A percentile compares a stretch with the other conserved stretches of the same genome.
Evolutionary conservation across 2,797 vertebrate species (phyloP).

Genomic region (Smutsia gigantea): DNA sequence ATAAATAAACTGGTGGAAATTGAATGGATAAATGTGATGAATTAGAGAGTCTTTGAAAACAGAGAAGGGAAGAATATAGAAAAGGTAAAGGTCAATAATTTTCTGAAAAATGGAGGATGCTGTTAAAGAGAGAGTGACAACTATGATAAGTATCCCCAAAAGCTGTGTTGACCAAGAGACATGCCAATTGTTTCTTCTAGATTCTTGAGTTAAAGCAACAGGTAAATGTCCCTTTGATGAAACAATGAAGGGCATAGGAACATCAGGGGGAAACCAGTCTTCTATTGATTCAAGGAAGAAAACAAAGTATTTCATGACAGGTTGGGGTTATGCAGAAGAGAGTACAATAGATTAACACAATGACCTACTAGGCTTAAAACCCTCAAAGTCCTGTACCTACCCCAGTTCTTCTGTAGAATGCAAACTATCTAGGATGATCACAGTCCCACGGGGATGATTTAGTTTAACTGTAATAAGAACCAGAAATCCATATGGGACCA

Average conservation of each 20-base stretch:
- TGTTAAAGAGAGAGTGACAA: neutral
- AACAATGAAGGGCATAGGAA: neutral
- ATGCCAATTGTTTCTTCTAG: neutral
- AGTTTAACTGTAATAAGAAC: neutral
- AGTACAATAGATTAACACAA: neutral
- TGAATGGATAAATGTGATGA: neutral
- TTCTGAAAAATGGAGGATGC: neutral
- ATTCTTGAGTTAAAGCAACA: neutral
- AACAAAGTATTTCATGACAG: neutral
- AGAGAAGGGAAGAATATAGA: neutral
- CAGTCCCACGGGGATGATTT: neutral
- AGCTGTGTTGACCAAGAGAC: neutral
- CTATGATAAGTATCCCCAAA: neutral
- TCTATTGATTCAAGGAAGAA: neutral
- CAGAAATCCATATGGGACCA: neutral
- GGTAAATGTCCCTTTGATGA: neutral
- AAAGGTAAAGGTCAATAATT: neutral
- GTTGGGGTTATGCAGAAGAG: neutral
- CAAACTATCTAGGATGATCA: neutral
- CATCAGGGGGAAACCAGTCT: neutral
- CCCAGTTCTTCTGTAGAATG: neutral
- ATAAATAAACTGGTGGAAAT: neutral
- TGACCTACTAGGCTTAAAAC: neutral
- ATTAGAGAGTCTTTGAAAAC: neutral
- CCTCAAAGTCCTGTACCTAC: too few species aligned